A percentile compares a stretch with the other conserved stretches of the same genome.
These are phyloP conservation scores for Trachemys scripta DNA, from an alignment of 2,113 vertebrate species.

Conservation along the genomic window DNA sequence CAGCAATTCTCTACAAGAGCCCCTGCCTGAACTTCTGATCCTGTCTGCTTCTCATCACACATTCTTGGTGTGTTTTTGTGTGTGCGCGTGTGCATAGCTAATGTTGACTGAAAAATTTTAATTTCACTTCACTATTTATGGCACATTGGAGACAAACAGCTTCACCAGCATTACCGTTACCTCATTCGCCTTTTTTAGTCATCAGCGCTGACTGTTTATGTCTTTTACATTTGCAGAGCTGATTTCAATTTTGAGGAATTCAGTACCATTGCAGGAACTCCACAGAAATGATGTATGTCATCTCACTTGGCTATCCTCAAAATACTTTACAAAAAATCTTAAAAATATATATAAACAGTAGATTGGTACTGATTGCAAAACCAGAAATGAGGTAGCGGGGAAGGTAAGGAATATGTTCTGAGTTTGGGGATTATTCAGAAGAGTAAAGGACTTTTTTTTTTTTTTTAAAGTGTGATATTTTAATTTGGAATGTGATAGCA, in stretches of 20 bases:
- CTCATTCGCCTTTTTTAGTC: constrained; percentile 78
- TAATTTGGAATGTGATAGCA: not conserved
- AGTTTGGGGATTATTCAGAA: constrained; percentile 2
- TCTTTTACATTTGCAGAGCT: constrained; percentile 73
- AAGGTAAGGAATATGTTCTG: not conserved
- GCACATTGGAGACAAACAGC: constrained; percentile 74
- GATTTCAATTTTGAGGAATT: constrained; percentile 76
- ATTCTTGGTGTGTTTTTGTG: not conserved
- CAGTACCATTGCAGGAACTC: constrained; percentile 60
- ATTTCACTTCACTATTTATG: constrained; percentile 76
- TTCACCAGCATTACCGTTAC: constrained; percentile 63
- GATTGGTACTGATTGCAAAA: constrained; percentile 72
- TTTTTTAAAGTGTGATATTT: not conserved
- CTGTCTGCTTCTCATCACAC: constrained; percentile 69
- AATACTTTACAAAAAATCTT: constrained; percentile 24
- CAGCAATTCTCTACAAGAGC: not conserved
- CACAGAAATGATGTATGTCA: constrained; percentile 68
- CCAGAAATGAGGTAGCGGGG: constrained; percentile 45
- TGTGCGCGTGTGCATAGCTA: constrained; percentile 16
- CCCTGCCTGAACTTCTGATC: constrained; percentile 64
- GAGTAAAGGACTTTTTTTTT: not conserved
- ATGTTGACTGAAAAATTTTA: constrained; percentile 69
- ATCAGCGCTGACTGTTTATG: constrained; percentile 73
- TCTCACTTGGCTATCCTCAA: constrained; percentile 65
- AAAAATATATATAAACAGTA: constrained; percentile 61